phyloP scores from a whole-genome alignment of 2,113 vertebrate species.

The Tetraodon nigroviridis region DNA sequence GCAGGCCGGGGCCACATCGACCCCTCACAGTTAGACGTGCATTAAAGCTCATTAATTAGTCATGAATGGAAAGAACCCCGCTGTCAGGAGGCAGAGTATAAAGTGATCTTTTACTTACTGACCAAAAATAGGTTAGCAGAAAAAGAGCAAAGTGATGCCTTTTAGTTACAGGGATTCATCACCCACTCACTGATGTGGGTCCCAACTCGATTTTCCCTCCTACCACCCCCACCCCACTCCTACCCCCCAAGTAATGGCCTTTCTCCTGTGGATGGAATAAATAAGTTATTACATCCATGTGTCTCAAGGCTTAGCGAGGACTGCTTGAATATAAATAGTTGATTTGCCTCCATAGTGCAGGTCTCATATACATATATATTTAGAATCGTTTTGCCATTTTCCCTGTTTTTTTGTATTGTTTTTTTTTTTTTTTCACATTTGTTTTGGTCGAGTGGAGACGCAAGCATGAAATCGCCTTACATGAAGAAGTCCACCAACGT shows the following conservation, averaged over 20 bases:
- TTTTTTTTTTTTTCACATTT: slow-evolving; percentile 22
- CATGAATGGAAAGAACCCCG: slow-evolving; percentile 51
- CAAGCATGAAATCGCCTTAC: slow-evolving; percentile 45
- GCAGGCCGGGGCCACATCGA: slow-evolving; percentile 49
- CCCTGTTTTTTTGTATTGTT: not conserved
- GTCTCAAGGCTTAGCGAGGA: slow-evolving; percentile 55
- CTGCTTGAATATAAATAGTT: slow-evolving; percentile 65
- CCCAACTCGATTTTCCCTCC: slow-evolving; percentile 18
- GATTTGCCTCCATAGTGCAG: slow-evolving; percentile 39
- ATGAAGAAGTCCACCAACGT: slow-evolving; percentile 33
- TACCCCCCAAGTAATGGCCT: slow-evolving; percentile 33
- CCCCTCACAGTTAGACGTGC: slow-evolving; percentile 72
- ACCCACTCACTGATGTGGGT: slow-evolving; percentile 38
- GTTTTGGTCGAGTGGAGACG: slow-evolving; percentile 53
- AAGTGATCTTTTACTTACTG: slow-evolving; percentile 42
- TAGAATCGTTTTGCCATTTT: slow-evolving; percentile 43
- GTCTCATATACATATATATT: slow-evolving; percentile 41
- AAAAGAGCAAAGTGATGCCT: slow-evolving; percentile 43
- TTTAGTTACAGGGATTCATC: slow-evolving; percentile 40
- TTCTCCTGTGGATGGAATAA: slow-evolving; percentile 48
- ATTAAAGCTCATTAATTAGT: slow-evolving; percentile 72
- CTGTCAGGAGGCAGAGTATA: slow-evolving; percentile 18
- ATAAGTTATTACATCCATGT: slow-evolving; percentile 62
- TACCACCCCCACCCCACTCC: slow-evolving; percentile 3
- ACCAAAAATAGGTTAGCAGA: slow-evolving; percentile 38